These are phyloP conservation scores for Globicephala melas DNA, from an alignment of 2,113 vertebrate genomes.

Conservation along the genomic window DNA sequence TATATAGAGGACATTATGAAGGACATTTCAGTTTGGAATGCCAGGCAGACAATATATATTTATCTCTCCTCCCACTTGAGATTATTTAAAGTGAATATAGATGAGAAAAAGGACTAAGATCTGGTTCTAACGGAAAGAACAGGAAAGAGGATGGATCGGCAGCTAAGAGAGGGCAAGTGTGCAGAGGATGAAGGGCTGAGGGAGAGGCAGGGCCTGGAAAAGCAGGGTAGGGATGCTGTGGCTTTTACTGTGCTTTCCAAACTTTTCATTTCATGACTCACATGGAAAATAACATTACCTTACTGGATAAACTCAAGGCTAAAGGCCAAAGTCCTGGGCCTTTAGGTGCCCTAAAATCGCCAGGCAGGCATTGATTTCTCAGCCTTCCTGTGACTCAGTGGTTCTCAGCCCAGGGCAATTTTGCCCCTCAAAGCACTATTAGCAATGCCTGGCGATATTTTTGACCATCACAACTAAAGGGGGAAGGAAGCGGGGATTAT, in stretches of 20 bases:
- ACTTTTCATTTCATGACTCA: not conserved
- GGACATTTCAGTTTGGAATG: not conserved
- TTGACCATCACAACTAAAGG: not conserved
- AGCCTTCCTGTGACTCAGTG: not conserved
- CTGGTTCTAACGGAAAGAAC: not conserved
- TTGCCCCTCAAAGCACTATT: not conserved
- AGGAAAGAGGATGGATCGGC: not conserved
- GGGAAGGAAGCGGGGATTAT: not conserved
- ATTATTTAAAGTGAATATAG: not conserved
- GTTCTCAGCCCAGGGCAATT: not conserved
- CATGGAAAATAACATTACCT: not conserved
- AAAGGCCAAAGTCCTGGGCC: not conserved
- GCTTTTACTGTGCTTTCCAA: not conserved
- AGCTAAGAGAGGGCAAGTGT: not conserved
- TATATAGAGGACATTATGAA: not conserved
- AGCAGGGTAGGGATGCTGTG: not conserved
- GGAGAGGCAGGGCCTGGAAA: not conserved
- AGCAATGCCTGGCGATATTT: not conserved
- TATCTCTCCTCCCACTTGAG: not conserved
- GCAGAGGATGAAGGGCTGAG: not conserved
- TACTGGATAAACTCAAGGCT: not conserved
- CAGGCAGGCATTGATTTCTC: not conserved
- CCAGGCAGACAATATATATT: not conserved
- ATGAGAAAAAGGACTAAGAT: not conserved
- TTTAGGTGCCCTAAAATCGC: not conserved